phyloP scores from a whole-genome alignment of 1,140 invertebrate genomes.

The Lycorma delicatula region DNA sequence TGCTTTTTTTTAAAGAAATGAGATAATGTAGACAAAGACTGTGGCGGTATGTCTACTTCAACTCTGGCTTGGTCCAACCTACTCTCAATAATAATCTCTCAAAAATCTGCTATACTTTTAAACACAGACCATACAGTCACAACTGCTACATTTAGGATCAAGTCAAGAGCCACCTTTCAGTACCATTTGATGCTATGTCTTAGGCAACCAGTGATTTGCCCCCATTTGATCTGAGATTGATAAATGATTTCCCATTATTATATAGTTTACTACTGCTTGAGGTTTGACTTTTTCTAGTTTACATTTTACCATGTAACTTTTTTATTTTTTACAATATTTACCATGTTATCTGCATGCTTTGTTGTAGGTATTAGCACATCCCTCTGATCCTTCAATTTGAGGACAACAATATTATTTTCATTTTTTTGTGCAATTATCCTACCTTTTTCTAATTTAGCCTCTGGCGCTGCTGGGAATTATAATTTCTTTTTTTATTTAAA shows the following conservation, averaged over 20 bases:
- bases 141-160: not conserved
- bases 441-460: not conserved
- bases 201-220: not conserved
- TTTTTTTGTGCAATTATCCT: not conserved
- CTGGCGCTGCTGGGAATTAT: not conserved
- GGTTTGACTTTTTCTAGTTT: not conserved
- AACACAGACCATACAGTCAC: not conserved
- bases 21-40: not conserved
- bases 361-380: not conserved
- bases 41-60: not conserved
- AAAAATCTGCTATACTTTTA: not conserved
- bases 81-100: not conserved
- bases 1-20: not conserved
- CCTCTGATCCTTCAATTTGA: not conserved
- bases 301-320: not conserved
- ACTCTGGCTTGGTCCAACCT: not conserved
- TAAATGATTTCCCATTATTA: not conserved
- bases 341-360: not conserved
- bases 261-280: not conserved
- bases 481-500: not conserved
- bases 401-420: not conserved
- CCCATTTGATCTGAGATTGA: not conserved
- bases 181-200: not conserved
- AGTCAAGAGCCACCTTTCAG: not conserved
- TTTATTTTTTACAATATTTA: not conserved